Base-by-base conservation (phyloP, 2,888 invertebrate genomes). In the Keiferia lycopersicella region DNA sequence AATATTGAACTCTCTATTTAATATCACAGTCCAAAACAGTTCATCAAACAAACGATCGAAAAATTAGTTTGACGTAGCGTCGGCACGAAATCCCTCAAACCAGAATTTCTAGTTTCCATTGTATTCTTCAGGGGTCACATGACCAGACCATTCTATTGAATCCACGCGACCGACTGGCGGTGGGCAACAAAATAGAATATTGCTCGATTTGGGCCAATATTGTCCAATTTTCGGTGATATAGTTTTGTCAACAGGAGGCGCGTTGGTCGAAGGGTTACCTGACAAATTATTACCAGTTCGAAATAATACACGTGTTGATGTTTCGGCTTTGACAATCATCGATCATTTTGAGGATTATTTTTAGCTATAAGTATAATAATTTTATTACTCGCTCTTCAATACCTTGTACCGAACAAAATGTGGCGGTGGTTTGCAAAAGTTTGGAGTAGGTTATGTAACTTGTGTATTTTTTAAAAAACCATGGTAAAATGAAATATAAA, bases 211-310 rank as follows among this genome's bases (percentile, higher is more conserved):
- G 79, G 86, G 80, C 80, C 82, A 89, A 91, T 90, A 89, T 91
- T 91, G 88, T 88, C 84, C 80, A 86, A 88, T 91, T 82, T 87
- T 88, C 84, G 91, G 91, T 91, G 87, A 90, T 89, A 89, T 73
- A 89, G 91, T 91, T 91, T 91, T 88, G 91, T 90, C 87, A 91
- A 91, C 91, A 90, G 76, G 72, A 84, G 88, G 87, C 84, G 84
- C 83, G 86, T 34, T 74, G 81, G 78, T 74, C 69, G 69, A 67
- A 82, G 88, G 91, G 91, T 87, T 85, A 83, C 71, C 80, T 90
- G 90, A 91, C 89, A 91, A 91, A 91, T 91, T 88, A 84, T 86
- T 78, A 78, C 75, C 72, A 72, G 71, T 72, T 65, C 70, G n/a
- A 76, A 77, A 78, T 81, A 78, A 83, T 82, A 72, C 71, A 71